These are phyloP conservation scores for Oscheius sp. DNA, from an alignment of 1,140 invertebrate species.

Conservation along the genomic window DNA sequence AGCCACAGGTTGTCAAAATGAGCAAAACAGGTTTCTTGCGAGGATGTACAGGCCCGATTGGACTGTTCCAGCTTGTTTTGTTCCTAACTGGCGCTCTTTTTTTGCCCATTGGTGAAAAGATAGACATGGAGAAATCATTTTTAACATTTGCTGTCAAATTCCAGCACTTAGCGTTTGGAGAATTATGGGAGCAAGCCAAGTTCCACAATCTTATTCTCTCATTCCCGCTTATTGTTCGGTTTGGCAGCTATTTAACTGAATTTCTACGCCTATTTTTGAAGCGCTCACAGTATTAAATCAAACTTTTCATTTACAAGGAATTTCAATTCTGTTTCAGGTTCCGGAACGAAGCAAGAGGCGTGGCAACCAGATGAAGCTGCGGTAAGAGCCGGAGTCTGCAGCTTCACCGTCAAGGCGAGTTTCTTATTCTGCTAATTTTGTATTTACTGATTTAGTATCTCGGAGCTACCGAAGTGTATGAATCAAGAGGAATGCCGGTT, in stretches of 20 bases:
- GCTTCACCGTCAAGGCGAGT: slow-evolving; percentile 86
- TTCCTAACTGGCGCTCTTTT: too few relatives aligned
- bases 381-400: slow-evolving; percentile 89
- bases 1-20: background rate
- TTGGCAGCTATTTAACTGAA: background rate
- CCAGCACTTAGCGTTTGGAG: too few relatives aligned
- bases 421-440: slow-evolving; percentile 22
- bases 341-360: slow-evolving; percentile 14
- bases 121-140: too few relatives aligned
- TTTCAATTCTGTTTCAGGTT: slow-evolving; percentile 64
- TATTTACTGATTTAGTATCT: slow-evolving; percentile 74
- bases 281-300: background rate
- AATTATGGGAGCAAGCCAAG: too few relatives aligned
- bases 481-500: slow-evolving; percentile 97
- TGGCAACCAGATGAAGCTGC: slow-evolving; percentile 97
- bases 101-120: too few relatives aligned
- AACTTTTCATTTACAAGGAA: slow-evolving; percentile 75
- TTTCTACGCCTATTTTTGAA: too few relatives aligned
- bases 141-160: too few relatives aligned
- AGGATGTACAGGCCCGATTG: background rate
- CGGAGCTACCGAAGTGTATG: slow-evolving; percentile 97
- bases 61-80: background rate
- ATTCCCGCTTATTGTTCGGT: background rate
- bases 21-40: background rate
- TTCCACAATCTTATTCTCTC: background rate